Conservation (phyloP, 2,888 invertebrate genomes). For the Drosophila robusta region DNA sequence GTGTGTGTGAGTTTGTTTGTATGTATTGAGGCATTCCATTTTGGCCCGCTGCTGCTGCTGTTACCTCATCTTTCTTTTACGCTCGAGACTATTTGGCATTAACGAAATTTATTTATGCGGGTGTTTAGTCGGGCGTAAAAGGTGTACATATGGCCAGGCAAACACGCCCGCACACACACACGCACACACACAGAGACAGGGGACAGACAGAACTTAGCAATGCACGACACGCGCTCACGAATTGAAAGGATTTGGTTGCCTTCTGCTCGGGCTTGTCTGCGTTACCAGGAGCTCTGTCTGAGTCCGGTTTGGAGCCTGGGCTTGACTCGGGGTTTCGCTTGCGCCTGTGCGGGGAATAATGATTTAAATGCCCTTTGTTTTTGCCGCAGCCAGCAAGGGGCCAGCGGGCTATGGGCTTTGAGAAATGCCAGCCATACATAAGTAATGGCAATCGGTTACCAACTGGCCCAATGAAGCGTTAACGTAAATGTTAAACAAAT, state of each 20-base stretch:
- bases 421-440: constrained; percentile 64
- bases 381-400: constrained; percentile 1
- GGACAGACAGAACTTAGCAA: constrained; percentile 56
- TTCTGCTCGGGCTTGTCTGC: constrained; percentile 26
- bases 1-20: constrained; percentile 12
- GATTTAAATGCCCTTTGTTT: constrained; percentile 75
- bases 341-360: constrained; percentile 65
- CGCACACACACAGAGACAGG: constrained; percentile 11
- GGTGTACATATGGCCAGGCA: constrained; percentile 73
- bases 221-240: constrained; percentile 70
- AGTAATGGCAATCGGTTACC: constrained; percentile 54
- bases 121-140: constrained; percentile 81
- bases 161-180: constrained; percentile 30
- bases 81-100: constrained; percentile 82
- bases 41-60: constrained; percentile 56
- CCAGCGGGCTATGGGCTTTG: constrained; percentile 30
- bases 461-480: constrained; percentile 76
- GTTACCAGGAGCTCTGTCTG: constrained; percentile 5
- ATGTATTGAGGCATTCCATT: constrained; percentile 58
- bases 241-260: constrained; percentile 74
- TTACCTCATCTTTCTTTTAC: constrained; percentile 81
- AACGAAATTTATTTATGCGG: constrained; percentile 82
- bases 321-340: constrained; percentile 35
- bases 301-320: constrained; percentile 14
- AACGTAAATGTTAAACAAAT: constrained; percentile 82